A percentile compares a stretch with the other conserved stretches of the same genome.
Evolutionary conservation across 2,797 vertebrate genomes (phyloP).

Genomic region (Myripristis jacobus): DNA sequence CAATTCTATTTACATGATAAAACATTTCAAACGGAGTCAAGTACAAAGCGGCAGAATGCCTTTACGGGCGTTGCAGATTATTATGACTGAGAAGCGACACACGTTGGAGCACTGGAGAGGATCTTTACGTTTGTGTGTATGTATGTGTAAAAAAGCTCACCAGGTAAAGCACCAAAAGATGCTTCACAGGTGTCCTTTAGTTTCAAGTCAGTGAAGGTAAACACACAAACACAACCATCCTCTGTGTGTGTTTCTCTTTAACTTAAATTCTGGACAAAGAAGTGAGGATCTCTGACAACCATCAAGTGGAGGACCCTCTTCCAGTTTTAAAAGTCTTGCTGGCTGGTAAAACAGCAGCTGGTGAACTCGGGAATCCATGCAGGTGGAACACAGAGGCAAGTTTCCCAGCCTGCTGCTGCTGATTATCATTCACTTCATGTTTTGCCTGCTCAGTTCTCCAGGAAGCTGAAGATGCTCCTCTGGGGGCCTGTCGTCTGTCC

Average conservation of each 20-base stretch:
- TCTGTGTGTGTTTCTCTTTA: too few relatives aligned
- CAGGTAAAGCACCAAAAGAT: too few relatives aligned
- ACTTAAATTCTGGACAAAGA: too few relatives aligned
- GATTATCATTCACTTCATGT: slow-evolving; percentile 2
- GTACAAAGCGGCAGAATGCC: not conserved
- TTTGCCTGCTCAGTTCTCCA: slow-evolving; percentile 75
- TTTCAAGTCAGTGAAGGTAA: slow-evolving; percentile 4
- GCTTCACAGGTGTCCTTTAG: slow-evolving; percentile 14
- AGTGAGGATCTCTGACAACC: too few relatives aligned
- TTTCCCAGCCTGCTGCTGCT: not conserved
- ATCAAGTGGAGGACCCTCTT: not conserved
- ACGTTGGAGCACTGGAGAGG: too few relatives aligned
- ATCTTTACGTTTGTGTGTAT: too few relatives aligned
- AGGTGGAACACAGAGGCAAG: too few relatives aligned
- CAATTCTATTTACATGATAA: slow-evolving; percentile 81
- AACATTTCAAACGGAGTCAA: slow-evolving; percentile 43
- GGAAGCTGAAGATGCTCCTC: slow-evolving; percentile 84
- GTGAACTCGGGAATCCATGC: not conserved
- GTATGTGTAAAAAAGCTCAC: not conserved
- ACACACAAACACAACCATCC: slow-evolving; percentile 16
- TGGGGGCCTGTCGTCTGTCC: slow-evolving; percentile 54
- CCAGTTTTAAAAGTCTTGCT: not conserved
- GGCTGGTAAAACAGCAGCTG: not conserved
- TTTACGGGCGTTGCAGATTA: not conserved
- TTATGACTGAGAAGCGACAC: not conserved